A percentile compares a stretch with the other conserved stretches of the same genome.
Evolutionary conservation across 2,113 vertebrate species (phyloP).

Genomic region (Tyrannus savana): DNA sequence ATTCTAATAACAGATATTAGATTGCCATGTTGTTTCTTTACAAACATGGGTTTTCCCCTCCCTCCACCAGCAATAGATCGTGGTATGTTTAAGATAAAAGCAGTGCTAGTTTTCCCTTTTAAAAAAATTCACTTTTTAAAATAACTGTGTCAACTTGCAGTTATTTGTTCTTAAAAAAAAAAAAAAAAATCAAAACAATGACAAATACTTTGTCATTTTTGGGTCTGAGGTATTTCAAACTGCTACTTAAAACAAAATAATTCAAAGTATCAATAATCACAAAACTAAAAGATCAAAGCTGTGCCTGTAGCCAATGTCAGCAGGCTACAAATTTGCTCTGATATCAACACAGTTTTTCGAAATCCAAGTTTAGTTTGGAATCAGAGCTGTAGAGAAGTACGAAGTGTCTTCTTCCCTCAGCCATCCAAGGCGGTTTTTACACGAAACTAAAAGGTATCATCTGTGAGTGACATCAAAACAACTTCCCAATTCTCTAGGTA

Average conservation of each 20-base stretch:
- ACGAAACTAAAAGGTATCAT: neutral
- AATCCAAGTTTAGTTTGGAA: neutral
- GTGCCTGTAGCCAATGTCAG: neutral
- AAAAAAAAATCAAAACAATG: neutral
- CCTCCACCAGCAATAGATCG: neutral
- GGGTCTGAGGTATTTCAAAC: neutral
- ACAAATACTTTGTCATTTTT: neutral
- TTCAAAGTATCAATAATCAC: neutral
- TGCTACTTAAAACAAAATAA: neutral
- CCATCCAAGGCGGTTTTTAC: neutral
- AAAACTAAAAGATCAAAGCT: neutral
- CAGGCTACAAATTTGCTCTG: neutral
- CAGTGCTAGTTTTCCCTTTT: neutral
- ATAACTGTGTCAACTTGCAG: neutral
- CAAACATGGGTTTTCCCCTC: neutral
- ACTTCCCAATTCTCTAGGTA: neutral
- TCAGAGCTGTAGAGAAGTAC: neutral
- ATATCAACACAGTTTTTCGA: neutral
- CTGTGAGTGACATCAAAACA: rapidly evolving
- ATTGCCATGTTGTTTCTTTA: neutral
- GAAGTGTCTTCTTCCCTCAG: neutral
- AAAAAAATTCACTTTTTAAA: neutral
- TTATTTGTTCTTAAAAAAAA: neutral
- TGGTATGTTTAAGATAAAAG: neutral
- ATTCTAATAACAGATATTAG: neutral